phyloP scores from a whole-genome alignment of 2,888 invertebrate species.

The Trachelus tabidus region DNA sequence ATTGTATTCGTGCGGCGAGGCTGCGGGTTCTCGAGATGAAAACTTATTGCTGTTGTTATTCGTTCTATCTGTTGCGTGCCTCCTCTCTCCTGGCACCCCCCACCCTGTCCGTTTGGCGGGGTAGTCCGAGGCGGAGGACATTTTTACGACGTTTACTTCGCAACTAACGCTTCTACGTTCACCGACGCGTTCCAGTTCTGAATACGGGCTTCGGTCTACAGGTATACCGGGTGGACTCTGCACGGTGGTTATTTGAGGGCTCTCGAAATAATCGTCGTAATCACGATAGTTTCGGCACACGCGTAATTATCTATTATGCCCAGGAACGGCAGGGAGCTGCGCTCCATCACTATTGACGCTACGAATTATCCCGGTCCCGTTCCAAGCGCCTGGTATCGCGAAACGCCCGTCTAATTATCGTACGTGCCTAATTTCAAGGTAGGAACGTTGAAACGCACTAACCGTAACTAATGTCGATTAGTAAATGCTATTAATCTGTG shows the following conservation, averaged over 20 bases:
- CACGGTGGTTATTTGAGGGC: background rate
- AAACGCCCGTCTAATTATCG: conserved; percentile 55
- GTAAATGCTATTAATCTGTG: conserved; percentile 54
- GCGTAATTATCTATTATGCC: conserved; percentile 25
- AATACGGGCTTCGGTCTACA: no score
- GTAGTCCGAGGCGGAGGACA: conserved; percentile 39
- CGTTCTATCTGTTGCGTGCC: background rate
- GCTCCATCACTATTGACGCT: background rate
- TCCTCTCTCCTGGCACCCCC: no score
- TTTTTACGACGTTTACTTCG: conserved; percentile 53
- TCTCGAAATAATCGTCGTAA: conserved; percentile 19
- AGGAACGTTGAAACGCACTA: conserved; percentile 44
- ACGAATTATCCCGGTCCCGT: background rate
- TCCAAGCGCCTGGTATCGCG: background rate
- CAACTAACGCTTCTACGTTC: conserved; percentile 35
- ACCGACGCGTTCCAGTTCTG: no score
- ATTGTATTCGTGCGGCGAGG: conserved; percentile 39
- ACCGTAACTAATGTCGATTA: conserved; percentile 55
- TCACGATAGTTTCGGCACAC: conserved; percentile 25
- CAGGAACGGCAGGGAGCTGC: background rate
- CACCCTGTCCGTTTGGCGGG: fast-evolving
- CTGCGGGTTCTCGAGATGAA: conserved; percentile 30
- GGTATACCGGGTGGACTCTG: background rate
- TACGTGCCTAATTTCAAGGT: conserved; percentile 59
- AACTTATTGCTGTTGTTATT: conserved; percentile 39